Evolutionary conservation across 2,888 invertebrate genomes (phyloP).

Genomic region (Aphodius sticticus): DNA sequence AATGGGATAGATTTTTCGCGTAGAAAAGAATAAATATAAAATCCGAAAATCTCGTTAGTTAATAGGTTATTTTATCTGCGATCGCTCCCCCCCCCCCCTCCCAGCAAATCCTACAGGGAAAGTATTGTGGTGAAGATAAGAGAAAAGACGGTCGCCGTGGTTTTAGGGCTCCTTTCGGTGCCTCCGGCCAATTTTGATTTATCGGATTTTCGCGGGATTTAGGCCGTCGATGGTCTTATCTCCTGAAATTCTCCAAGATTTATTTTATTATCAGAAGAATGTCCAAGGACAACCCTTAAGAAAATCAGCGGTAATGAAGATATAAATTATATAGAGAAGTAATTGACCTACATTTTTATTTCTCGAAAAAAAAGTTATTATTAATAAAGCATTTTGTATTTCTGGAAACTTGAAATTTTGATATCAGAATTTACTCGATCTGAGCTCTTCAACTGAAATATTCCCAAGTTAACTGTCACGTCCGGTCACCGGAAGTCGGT

Average conservation of each 20-base stretch:
- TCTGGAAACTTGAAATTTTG: too few species aligned
- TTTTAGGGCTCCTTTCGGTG: not conserved
- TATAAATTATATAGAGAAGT: too few species aligned
- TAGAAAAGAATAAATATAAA: not conserved
- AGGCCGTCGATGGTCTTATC: slow-evolving; percentile 12
- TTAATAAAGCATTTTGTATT: too few species aligned
- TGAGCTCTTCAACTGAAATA: too few species aligned
- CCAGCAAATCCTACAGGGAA: slow-evolving; percentile 5
- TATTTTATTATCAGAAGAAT: not conserved
- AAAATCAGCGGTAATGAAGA: too few species aligned
- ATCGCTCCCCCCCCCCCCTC: not conserved
- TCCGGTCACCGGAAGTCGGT: too few species aligned
- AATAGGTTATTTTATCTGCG: not conserved
- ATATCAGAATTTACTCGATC: too few species aligned
- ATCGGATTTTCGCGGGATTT: slow-evolving; percentile 16
- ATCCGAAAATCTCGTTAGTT: not conserved
- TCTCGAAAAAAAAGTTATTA: too few species aligned
- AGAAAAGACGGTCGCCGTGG: slow-evolving; percentile 14
- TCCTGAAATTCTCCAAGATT: slow-evolving; percentile 7
- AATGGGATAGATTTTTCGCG: not conserved
- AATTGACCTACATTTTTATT: too few species aligned
- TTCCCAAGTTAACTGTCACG: too few species aligned
- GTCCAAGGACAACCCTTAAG: not conserved
- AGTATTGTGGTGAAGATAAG: slow-evolving; percentile 24
- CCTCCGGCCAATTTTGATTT: slow-evolving; percentile 18